A percentile compares a stretch with the other conserved stretches of the same genome.
These are phyloP conservation scores for Halisarca cf. caerulea DNA, from an alignment of 37 sponge, comb jelly and placozoan species.

Conservation along the genomic window DNA sequence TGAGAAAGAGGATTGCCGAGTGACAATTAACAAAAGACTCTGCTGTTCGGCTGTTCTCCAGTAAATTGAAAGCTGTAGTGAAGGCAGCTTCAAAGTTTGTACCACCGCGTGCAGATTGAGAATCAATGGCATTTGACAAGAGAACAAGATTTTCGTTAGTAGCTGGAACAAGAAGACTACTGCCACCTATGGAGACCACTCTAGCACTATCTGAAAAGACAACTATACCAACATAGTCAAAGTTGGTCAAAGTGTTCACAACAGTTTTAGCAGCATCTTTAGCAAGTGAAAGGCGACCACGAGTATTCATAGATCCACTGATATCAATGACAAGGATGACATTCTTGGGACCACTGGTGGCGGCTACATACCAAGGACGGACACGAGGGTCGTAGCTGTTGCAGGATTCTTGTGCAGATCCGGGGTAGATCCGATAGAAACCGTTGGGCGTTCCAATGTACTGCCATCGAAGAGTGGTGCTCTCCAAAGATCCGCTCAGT, in stretches of 20 bases:
- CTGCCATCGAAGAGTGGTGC: slow-evolving; percentile 1
- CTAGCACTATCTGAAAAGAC: not conserved
- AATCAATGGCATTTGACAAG: not conserved
- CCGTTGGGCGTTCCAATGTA: slow-evolving; percentile 22
- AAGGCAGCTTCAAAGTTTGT: slow-evolving; percentile 27
- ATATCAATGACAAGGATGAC: slow-evolving; percentile 27
- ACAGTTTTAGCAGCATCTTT: slow-evolving; percentile 10
- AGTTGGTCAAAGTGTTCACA: slow-evolving; percentile 9
- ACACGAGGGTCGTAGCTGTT: slow-evolving; percentile 31
- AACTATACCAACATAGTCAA: slow-evolving; percentile 30
- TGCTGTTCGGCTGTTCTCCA: not conserved
- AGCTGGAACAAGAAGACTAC: slow-evolving; percentile 7
- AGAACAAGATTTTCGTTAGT: not conserved
- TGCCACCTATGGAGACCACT: too few relatives aligned
- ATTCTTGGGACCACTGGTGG: slow-evolving; percentile 47
- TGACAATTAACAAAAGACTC: not conserved
- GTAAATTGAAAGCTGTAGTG: slow-evolving; percentile 3
- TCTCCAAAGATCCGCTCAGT: not conserved
- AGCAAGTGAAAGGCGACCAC: not conserved
- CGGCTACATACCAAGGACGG: slow-evolving; percentile 45
- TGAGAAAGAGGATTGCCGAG: slow-evolving; percentile 18
- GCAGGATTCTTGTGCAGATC: not conserved
- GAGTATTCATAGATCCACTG: slow-evolving; percentile 8
- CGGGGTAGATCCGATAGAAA: not conserved
- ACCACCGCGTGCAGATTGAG: not conserved